Base-by-base conservation (phyloP, 1,140 invertebrate species). In the Drosophila truncata region DNA sequence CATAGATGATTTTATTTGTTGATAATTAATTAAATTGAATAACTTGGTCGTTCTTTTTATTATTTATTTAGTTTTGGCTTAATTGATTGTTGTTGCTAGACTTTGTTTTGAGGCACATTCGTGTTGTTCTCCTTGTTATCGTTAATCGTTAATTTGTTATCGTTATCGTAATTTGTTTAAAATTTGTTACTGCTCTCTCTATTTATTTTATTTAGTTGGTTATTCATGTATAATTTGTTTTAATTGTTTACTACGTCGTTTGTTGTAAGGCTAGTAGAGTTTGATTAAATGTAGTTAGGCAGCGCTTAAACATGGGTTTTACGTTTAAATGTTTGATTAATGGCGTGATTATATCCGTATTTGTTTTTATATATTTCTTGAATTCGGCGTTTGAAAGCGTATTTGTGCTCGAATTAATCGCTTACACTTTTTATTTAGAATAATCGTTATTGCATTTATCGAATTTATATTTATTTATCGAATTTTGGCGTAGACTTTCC, bases 1-100 rank as follows among this genome's bases (percentile, higher is more conserved):
- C 91, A 92, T 92, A 85, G 87, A 91, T 90, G 73, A 41, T 13
- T 59, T 65, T 60, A 44, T 80, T 31, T 82, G 33, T 18, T 33
- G 79, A 65, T 49, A 16, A 41, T 67, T 83, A 59, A 39, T 74
- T 23, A 46, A 29, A 49, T 41, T 42, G 27, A 54, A 16, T 37
- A 39, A 44, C 29, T 49, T 37, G 23, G 46, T 41, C 46, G 35
- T 37, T 5, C 20, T 25, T 52, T 27, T 44, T 16, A 0, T 37
- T n/a, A 18, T 58, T 13, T 23, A 13, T 73, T 72, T 6, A 1
- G 16, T 35, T 47, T 55, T 64, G 64, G 47, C 49, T 79, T 58
- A 75, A 60, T 83, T 74, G 83, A 82, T 80, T 63, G 50, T 70
- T 46, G 29, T 47, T 55, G 42, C 33, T 60, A 54, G 50, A 35